Conservation (phyloP, 2,797 vertebrate genomes). For the Momotus momota region DNA sequence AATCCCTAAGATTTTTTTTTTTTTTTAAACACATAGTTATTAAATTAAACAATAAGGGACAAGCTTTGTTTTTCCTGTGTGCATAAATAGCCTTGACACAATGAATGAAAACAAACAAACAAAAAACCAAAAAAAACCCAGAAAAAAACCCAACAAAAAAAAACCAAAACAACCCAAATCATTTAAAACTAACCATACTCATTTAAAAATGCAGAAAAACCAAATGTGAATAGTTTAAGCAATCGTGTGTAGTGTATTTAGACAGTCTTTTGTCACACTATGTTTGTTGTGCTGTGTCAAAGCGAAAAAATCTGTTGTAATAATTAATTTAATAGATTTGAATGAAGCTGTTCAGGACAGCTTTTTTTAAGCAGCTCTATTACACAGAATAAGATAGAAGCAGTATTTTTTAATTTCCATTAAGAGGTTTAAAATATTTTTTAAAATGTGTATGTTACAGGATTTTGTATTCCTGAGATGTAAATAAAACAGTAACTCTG, state of each 20-base stretch:
- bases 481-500: conserved; percentile 73
- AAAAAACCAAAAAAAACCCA: no score
- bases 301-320: not conserved
- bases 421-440: not conserved
- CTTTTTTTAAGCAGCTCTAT: not conserved
- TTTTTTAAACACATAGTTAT: not conserved
- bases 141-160: no score
- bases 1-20: not conserved
- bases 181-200: not conserved
- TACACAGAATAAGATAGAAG: not conserved
- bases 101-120: not conserved
- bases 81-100: not conserved
- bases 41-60: not conserved
- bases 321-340: not conserved
- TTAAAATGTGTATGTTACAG: conserved; percentile 15
- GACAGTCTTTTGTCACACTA: not conserved
- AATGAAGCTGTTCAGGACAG: not conserved
- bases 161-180: not conserved
- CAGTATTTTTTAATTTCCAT: not conserved
- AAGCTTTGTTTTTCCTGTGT: not conserved
- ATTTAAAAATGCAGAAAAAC: not conserved
- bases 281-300: not conserved
- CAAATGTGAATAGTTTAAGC: not conserved
- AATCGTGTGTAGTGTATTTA: not conserved
- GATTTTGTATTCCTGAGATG: conserved; percentile 31